A percentile compares a stretch with the other conserved stretches of the same genome.
Evolutionary conservation across 2,113 vertebrate species (phyloP).

Genomic region (Ondatra zibethicus): DNA sequence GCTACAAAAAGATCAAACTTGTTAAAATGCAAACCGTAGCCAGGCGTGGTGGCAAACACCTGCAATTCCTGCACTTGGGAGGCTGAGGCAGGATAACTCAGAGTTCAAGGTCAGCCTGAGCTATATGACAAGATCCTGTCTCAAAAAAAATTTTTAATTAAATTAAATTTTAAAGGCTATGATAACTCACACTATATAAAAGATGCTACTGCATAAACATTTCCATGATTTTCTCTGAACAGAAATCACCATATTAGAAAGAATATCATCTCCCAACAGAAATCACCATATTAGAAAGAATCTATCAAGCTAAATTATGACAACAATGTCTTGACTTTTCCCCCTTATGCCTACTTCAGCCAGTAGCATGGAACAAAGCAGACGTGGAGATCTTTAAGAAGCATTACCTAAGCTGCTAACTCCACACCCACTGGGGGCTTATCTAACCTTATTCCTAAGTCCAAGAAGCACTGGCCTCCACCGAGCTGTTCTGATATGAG

Average conservation of each 20-base stretch:
- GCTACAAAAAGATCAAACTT: background rate
- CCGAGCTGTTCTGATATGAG: conserved; percentile 27
- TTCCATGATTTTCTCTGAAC: background rate
- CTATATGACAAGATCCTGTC: background rate
- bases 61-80: background rate
- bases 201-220: background rate
- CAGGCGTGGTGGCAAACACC: background rate
- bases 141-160: background rate
- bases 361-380: background rate
- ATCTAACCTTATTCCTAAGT: background rate
- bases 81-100: background rate
- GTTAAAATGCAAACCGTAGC: background rate
- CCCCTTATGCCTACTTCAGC: background rate
- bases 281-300: conserved; percentile 40
- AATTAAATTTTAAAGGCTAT: background rate
- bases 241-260: conserved; percentile 50
- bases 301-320: background rate
- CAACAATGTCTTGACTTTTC: background rate
- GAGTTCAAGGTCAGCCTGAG: background rate
- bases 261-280: no score
- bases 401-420: background rate
- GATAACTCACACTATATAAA: background rate
- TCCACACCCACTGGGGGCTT: background rate
- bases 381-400: background rate
- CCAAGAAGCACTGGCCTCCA: background rate